Evolutionary conservation across 2,888 invertebrate genomes (phyloP).

Genomic region (Caenorhabditis sp.): DNA sequence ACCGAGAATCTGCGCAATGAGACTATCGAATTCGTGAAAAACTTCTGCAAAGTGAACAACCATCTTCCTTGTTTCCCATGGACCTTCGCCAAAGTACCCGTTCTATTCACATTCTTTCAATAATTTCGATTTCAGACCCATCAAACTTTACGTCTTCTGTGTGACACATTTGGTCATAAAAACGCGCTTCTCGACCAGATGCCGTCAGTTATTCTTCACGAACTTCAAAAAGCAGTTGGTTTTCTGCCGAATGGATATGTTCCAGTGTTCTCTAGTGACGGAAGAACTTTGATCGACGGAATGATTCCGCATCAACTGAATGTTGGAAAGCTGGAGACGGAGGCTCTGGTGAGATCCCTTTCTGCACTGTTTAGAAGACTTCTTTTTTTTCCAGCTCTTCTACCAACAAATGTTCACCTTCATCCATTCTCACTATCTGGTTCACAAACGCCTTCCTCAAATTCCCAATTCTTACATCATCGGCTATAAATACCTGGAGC

Average conservation of each 20-base stretch:
- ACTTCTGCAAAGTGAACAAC: neutral
- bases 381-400: neutral
- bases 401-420: constrained; percentile 10
- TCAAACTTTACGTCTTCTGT: constrained; percentile 3
- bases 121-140: neutral
- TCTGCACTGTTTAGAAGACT: no score
- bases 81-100: constrained; percentile 8
- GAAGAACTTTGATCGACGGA: neutral
- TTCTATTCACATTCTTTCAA: neutral
- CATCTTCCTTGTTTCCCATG: constrained; percentile 7
- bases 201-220: neutral
- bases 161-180: constrained; percentile 5
- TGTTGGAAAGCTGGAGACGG: neutral
- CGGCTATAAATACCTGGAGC: constrained; percentile 2
- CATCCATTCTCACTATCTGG: neutral
- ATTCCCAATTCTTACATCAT: constrained; percentile 16
- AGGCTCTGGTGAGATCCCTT: neutral
- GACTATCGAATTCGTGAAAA: constrained; percentile 6
- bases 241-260: neutral
- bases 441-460: neutral
- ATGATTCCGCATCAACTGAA: neutral
- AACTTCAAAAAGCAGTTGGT: neutral
- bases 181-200: constrained; percentile 6
- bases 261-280: neutral
- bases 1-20: constrained; percentile 12